A percentile compares a stretch with the other conserved stretches of the same genome.
Conservation (phyloP, 2,888 invertebrate species). For the Oscheius sp. region DNA sequence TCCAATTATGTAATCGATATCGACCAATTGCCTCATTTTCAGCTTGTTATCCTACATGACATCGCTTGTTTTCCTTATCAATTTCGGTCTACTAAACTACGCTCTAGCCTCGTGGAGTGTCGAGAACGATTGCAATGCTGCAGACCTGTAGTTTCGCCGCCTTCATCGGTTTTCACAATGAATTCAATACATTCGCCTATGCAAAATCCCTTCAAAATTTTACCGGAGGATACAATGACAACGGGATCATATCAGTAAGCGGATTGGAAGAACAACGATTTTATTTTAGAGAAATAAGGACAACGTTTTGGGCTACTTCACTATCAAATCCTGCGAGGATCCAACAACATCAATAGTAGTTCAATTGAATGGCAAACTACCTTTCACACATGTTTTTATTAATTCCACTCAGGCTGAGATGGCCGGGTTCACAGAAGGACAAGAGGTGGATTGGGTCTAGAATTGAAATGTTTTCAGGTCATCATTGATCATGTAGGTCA, state of each 20-base stretch:
- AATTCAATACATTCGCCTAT: slow-evolving; percentile 10
- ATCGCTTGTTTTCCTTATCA: slow-evolving; percentile 17
- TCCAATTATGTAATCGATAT: too few species aligned
- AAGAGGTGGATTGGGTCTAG: slow-evolving; percentile 38
- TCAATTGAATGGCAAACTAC: slow-evolving; percentile 45
- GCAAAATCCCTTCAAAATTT: slow-evolving; percentile 5
- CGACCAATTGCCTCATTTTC: too few species aligned
- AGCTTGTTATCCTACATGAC: not conserved
- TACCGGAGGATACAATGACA: slow-evolving; percentile 1
- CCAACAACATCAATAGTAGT: slow-evolving; percentile 37
- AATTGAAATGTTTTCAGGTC: slow-evolving; percentile 37
- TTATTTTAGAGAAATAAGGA: not conserved
- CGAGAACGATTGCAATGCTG: slow-evolving; percentile 3
- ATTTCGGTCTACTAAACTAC: not conserved
- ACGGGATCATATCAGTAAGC: not conserved
- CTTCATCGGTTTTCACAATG: slow-evolving; percentile 17
- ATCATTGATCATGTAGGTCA: slow-evolving; percentile 45
- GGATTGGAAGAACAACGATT: not conserved
- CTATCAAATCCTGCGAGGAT: slow-evolving; percentile 45
- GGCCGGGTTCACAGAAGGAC: slow-evolving; percentile 48
- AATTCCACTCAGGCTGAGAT: slow-evolving; percentile 49
- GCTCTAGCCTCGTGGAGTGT: slow-evolving; percentile 6
- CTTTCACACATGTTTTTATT: slow-evolving; percentile 49
- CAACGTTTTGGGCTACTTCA: slow-evolving; percentile 41
- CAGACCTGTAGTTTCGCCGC: slow-evolving; percentile 8